Percentiles rank a stretch among this genome's conserved stretches.
Conservation (phyloP, 2,113 vertebrate species). For the Dipodomys spectabilis region DNA sequence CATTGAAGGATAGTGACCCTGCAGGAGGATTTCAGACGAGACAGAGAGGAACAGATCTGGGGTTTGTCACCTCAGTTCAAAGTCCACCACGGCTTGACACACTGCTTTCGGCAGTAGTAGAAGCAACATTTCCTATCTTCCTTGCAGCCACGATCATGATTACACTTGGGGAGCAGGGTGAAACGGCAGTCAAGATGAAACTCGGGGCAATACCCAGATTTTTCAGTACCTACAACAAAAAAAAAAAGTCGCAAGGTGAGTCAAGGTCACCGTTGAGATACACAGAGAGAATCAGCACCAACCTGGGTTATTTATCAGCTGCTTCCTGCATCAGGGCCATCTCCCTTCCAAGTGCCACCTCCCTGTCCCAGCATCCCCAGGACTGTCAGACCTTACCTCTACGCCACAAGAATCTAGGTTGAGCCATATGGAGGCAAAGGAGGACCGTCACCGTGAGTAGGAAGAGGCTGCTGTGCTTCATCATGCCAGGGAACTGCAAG, state of each 20-base stretch:
- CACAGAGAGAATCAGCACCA: too few relatives aligned
- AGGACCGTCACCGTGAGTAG: not conserved
- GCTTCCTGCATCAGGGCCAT: not conserved
- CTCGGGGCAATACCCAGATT: conserved; percentile 52
- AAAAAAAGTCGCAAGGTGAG: not conserved
- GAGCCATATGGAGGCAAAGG: not conserved
- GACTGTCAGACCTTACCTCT: not conserved
- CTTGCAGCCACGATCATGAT: not conserved
- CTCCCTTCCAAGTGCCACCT: rapidly evolving
- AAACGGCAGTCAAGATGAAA: not conserved
- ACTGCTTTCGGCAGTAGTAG: conserved; percentile 27
- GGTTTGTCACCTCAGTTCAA: conserved; percentile 13
- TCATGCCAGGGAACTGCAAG: rapidly evolving
- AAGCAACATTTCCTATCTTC: conserved; percentile 55
- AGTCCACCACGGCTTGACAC: not conserved
- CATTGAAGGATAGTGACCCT: too few relatives aligned
- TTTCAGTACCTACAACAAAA: not conserved
- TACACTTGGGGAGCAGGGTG: not conserved
- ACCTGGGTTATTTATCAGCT: too few relatives aligned
- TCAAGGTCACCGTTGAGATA: rapidly evolving
- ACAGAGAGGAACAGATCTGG: not conserved
- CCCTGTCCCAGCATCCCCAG: not conserved
- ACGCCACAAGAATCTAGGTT: rapidly evolving
- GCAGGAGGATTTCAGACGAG: not conserved
- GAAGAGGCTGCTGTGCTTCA: not conserved